Evolutionary conservation across 2,113 vertebrate species (phyloP).

Genomic region (Nymphicus hollandicus): DNA sequence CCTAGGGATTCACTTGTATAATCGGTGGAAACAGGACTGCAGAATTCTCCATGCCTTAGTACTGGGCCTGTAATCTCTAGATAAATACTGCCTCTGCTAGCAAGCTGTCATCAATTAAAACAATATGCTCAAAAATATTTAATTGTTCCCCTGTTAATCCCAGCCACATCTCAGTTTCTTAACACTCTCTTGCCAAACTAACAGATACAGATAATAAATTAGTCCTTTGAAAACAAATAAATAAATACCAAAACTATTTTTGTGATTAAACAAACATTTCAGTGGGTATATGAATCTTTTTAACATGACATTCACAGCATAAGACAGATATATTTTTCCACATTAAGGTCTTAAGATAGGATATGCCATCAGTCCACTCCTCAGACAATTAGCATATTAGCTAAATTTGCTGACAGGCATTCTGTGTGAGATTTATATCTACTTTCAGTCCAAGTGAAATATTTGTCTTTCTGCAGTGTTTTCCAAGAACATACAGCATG

Average conservation of each 20-base stretch:
- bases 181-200: not conserved
- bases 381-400: conserved; percentile 60
- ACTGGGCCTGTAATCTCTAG: not conserved
- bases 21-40: not conserved
- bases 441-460: conserved; percentile 72
- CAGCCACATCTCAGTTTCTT: conserved; percentile 3
- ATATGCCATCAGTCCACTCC: conserved; percentile 56
- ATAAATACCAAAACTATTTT: not conserved
- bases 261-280: conserved; percentile 26
- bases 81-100: not conserved
- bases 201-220: not conserved
- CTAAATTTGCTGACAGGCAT: conserved; percentile 65
- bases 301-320: conserved; percentile 8
- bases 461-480: conserved; percentile 67
- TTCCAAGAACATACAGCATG: conserved; percentile 61
- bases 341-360: conserved; percentile 50
- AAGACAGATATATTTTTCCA: conserved; percentile 17
- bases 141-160: not conserved
- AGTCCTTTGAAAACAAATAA: not conserved
- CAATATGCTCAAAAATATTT: not conserved
- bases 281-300: conserved; percentile 5
- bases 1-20: not conserved
- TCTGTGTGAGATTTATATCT: conserved; percentile 58
- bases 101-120: conserved; percentile 14
- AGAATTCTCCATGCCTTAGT: not conserved